Conservation (phyloP, 2,888 invertebrate genomes). For the Pegoplata infirma region DNA sequence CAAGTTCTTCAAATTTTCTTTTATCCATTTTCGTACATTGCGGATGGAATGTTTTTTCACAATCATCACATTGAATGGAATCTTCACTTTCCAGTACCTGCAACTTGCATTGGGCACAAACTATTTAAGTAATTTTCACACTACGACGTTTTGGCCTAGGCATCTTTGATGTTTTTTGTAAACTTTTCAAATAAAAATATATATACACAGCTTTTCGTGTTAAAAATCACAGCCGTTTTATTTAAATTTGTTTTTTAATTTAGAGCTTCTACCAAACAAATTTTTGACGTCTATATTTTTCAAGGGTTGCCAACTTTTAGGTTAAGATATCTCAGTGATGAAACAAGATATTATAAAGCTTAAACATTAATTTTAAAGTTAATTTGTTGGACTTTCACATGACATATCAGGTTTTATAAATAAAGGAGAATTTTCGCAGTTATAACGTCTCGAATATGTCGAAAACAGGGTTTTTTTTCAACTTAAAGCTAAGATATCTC, state of each 20-base stretch:
- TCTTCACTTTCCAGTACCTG: not conserved
- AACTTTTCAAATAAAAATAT: not conserved
- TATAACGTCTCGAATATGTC: too few relatives aligned
- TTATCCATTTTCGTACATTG: slow-evolving; percentile 14
- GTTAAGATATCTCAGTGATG: too few relatives aligned
- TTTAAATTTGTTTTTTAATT: too few relatives aligned
- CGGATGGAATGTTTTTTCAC: slow-evolving; percentile 9
- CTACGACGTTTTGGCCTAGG: not conserved
- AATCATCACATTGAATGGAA: slow-evolving; percentile 7
- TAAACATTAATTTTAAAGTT: too few relatives aligned
- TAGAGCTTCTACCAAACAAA: not conserved
- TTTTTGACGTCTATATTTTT: not conserved
- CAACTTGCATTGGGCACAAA: slow-evolving; percentile 16
- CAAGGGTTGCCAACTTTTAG: not conserved
- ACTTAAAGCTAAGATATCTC: too few relatives aligned
- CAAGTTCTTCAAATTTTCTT: not conserved
- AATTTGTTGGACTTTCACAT: too few relatives aligned
- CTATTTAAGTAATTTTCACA: slow-evolving; percentile 6
- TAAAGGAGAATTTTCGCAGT: too few relatives aligned
- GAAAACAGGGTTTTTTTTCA: too few relatives aligned
- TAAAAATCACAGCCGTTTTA: too few relatives aligned
- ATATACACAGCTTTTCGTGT: not conserved
- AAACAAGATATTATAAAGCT: too few relatives aligned
- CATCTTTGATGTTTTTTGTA: not conserved
- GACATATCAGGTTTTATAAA: too few relatives aligned